Conservation (phyloP, 2,113 vertebrate genomes). For the Sylvia atricapilla region DNA sequence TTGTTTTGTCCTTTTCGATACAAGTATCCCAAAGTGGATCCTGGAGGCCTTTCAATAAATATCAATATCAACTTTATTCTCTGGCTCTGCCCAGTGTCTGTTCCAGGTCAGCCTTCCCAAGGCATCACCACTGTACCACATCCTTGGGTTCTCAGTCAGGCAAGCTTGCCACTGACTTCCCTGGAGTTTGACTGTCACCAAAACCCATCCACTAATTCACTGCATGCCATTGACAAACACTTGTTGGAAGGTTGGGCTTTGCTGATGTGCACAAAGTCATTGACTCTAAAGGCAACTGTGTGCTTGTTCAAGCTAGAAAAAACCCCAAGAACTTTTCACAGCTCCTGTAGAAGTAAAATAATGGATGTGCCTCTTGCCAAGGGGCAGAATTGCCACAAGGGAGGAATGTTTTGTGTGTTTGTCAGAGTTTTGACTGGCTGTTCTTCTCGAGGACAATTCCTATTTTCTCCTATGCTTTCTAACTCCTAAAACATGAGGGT, state of each 20-base stretch:
- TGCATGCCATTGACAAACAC: background rate
- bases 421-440: background rate
- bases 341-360: background rate
- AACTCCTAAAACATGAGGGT: background rate
- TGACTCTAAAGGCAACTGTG: background rate
- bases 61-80: no score
- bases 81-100: no score
- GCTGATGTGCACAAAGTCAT: background rate
- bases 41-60: no score
- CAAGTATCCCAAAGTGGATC: no score
- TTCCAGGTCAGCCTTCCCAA: no score
- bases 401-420: background rate
- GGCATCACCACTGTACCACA: no score
- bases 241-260: background rate
- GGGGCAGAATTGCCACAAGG: background rate
- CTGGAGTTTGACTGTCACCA: background rate
- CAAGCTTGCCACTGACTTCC: background rate
- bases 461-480: background rate
- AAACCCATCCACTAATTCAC: background rate
- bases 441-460: background rate
- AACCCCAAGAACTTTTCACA: background rate
- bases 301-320: background rate
- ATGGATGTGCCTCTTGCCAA: background rate
- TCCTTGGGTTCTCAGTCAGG: background rate
- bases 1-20: background rate